Percentiles rank a stretch among this genome's conserved stretches.
phyloP scores from a whole-genome alignment of 2,888 invertebrate genomes.

The Spilosoma lubricipeda region DNA sequence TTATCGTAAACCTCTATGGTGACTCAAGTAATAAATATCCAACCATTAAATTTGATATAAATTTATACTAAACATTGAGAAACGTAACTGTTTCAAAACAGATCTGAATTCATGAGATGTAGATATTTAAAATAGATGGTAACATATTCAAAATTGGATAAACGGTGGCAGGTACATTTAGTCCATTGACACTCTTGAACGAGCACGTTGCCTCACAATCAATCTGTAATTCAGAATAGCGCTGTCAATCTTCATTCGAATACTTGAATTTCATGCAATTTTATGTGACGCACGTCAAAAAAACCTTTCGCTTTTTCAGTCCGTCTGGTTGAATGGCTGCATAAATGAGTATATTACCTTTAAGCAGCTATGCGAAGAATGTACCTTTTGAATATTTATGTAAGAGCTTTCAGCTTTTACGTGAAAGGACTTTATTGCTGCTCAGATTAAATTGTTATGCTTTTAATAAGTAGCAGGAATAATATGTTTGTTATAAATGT shows the following conservation, averaged over 20 bases:
- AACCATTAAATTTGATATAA: not conserved
- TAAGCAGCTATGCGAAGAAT: not conserved
- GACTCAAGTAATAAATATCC: not conserved
- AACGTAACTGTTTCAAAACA: constrained; percentile 1
- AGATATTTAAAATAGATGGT: constrained; percentile 37
- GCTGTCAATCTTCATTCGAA: constrained; percentile 21
- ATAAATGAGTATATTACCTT: constrained; percentile 7
- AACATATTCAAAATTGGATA: constrained; percentile 32
- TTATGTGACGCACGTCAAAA: not conserved
- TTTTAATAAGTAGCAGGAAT: not conserved
- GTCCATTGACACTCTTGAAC: constrained; percentile 9
- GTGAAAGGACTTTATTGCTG: not conserved
- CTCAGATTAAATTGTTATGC: not conserved
- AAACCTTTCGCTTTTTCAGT: not conserved
- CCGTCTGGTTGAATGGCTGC: constrained; percentile 15
- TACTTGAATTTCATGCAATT: constrained; percentile 18
- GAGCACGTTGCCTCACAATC: not conserved
- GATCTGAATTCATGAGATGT: constrained; percentile 33
- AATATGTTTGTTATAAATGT: no score
- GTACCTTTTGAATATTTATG: not conserved
- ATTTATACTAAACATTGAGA: not conserved
- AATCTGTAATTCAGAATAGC: constrained; percentile 23
- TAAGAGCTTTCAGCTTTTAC: not conserved
- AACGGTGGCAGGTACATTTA: constrained; percentile 13
- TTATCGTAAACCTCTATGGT: not conserved